These are phyloP conservation scores for Motacilla alba DNA, from an alignment of 2,113 vertebrate genomes.

Conservation along the genomic window DNA sequence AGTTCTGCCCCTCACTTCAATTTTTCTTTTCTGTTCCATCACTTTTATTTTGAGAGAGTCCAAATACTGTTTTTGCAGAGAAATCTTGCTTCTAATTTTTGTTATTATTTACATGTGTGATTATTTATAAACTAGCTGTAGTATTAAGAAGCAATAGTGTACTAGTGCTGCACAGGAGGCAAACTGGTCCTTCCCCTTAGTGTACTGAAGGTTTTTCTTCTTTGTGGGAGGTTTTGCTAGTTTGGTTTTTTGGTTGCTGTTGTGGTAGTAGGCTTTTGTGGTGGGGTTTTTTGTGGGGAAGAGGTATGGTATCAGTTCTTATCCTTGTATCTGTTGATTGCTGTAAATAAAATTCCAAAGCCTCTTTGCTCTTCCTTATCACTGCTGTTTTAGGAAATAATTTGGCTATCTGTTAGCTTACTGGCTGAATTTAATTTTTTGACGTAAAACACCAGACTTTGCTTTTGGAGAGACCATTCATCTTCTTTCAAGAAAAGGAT, in stretches of 20 bases:
- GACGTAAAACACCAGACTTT: neutral
- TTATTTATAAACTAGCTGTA: neutral
- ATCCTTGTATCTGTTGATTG: neutral
- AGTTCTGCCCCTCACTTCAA: neutral
- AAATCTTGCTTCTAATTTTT: neutral
- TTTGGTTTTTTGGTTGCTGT: neutral
- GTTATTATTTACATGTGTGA: neutral
- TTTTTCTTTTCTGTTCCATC: neutral
- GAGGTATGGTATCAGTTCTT: neutral
- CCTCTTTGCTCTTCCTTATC: neutral
- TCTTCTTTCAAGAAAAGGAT: neutral
- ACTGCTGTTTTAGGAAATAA: neutral
- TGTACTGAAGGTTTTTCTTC: neutral
- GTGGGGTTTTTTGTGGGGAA: rapidly evolving
- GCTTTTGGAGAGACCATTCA: neutral
- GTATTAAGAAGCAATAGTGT: neutral
- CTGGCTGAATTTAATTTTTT: neutral
- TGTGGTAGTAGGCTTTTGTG: neutral
- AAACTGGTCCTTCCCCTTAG: neutral
- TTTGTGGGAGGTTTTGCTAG: neutral
- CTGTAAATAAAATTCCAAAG: neutral
- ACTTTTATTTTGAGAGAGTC: neutral
- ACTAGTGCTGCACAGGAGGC: neutral
- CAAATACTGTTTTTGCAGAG: neutral
- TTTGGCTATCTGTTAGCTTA: neutral